Base-by-base conservation (phyloP, 1,140 invertebrate genomes). In the Cyclina sinensis region DNA sequence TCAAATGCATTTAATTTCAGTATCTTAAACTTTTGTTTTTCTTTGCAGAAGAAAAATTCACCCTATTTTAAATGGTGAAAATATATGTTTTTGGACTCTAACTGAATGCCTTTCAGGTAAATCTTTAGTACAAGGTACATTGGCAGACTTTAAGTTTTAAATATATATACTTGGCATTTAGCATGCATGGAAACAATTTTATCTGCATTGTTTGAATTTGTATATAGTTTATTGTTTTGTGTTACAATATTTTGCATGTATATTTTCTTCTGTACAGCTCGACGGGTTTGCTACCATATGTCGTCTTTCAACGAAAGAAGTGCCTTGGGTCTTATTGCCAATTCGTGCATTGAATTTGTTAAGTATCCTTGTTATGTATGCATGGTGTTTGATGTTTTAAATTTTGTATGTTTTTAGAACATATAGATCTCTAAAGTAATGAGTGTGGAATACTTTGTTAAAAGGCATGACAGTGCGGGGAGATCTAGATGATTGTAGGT, bases 281-380 rank as follows among this genome's bases (percentile, higher is more conserved):
- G 98, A 94, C 99, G 99, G 96, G 97, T 99, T 92, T 97, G 99
- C 96, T 98, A 98, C 96, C 98, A 99, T 95, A 99, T 99, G 99
- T 99, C 99, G 54, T 99, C 99, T 59, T 99, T 99, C 96, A 98
- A 98, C 92, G 99, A 99, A 96, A 99, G 98, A 24, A 97, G 98
- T 57, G 99, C 99, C 88, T 97, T 99, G 94, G 98, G 98, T 94
- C 98, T 99, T 95, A 96, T 99, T 51, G 99, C 99, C 96, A 97
- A 98, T 87, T 97, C 98, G 94, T 98, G 99, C 81, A 99, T 99
- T 78, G 99, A 99, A 95, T 99, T 99, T 96, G 99, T 99, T 89
- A 99, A 99, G 97, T 96, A 96, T 96, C 94, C 95, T 95, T 95
- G 80, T 48, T 27, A 48, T 76, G 73, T 16, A 46, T 16, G 21